These are phyloP conservation scores for Alectoris magna DNA, from an alignment of 2,797 vertebrate species.

Conservation along the genomic window DNA sequence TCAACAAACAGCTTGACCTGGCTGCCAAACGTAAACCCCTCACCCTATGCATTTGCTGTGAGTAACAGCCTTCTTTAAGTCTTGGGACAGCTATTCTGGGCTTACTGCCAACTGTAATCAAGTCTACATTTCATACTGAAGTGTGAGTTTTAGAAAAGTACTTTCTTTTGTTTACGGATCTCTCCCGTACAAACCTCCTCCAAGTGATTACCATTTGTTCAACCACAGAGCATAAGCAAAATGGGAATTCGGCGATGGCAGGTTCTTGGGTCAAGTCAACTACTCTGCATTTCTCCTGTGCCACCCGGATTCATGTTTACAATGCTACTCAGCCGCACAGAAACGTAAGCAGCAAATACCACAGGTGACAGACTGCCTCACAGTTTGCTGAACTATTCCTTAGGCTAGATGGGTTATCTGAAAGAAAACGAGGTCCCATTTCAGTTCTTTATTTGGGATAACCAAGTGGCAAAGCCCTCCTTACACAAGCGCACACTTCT, in stretches of 20 bases:
- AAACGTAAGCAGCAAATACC: neutral
- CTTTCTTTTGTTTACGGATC: neutral
- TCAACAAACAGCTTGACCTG: constrained; percentile 1
- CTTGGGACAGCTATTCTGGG: neutral
- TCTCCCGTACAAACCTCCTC: neutral
- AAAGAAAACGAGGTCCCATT: neutral
- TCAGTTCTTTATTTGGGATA: neutral
- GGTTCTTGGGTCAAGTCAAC: neutral
- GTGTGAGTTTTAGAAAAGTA: neutral
- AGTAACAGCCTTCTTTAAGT: constrained; percentile 19
- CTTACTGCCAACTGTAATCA: constrained; percentile 26
- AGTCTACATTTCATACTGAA: neutral
- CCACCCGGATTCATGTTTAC: neutral
- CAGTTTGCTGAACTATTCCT: neutral
- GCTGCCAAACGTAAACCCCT: neutral
- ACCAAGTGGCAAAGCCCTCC: neutral
- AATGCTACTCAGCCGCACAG: neutral
- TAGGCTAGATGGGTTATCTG: neutral
- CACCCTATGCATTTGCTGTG: neutral
- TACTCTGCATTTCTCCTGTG: neutral
- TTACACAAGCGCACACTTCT: neutral
- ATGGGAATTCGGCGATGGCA: neutral
- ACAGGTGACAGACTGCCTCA: neutral
- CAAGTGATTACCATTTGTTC: neutral
- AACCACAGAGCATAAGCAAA: neutral